A percentile compares a stretch with the other conserved stretches of the same genome.
Conservation (phyloP, 2,797 vertebrate genomes). For the Rhinoraja longicauda region DNA sequence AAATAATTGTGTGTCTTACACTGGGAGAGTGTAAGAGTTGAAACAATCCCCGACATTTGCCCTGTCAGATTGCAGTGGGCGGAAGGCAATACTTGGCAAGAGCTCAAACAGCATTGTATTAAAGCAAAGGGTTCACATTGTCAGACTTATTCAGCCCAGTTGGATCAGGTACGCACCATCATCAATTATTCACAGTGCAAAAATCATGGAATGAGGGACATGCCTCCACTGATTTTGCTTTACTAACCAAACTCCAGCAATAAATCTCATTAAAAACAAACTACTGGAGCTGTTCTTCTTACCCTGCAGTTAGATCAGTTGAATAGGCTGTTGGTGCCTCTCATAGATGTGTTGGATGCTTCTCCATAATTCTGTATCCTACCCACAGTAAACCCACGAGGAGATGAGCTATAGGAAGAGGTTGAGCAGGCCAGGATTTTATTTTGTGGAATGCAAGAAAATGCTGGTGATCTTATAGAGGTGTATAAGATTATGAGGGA, state of each 20-base stretch:
- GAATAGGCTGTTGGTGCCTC: background rate
- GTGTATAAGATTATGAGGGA: too few species aligned
- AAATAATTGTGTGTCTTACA: background rate
- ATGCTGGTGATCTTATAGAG: too few species aligned
- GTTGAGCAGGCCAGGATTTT: too few species aligned
- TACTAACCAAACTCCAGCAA: background rate
- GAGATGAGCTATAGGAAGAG: too few species aligned
- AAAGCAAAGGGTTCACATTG: background rate
- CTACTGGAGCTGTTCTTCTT: background rate
- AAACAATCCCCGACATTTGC: background rate
- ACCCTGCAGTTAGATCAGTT: background rate
- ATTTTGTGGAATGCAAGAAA: too few species aligned
- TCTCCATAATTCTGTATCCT: background rate
- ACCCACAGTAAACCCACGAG: too few species aligned
- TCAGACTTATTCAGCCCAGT: background rate
- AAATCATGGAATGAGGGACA: background rate
- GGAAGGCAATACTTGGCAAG: background rate
- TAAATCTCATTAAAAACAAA: background rate
- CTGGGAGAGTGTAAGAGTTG: background rate
- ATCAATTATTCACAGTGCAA: slow-evolving; percentile 1
- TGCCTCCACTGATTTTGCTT: background rate
- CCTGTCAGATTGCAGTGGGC: too few species aligned
- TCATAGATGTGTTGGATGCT: background rate
- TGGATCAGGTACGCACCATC: background rate
- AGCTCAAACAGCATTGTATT: background rate